These are phyloP conservation scores for Sebastes alutus DNA, from an alignment of 2,797 vertebrate species.

Conservation along the genomic window DNA sequence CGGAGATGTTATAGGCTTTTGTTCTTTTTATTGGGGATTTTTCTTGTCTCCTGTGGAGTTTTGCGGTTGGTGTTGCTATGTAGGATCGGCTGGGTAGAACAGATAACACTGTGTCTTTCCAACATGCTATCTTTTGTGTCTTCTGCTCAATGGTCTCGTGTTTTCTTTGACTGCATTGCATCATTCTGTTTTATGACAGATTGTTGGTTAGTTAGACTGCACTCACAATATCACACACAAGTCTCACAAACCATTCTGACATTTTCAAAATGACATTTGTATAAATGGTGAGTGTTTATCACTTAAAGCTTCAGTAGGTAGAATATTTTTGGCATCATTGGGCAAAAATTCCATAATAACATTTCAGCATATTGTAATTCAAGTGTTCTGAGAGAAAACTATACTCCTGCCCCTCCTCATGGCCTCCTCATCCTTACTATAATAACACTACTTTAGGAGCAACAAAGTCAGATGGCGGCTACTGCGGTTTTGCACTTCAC, in stretches of 20 bases:
- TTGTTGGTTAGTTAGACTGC: background rate
- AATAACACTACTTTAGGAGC: too few relatives aligned
- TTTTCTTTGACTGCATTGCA: background rate
- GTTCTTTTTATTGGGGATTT: background rate
- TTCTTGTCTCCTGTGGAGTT: background rate
- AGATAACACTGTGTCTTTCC: background rate
- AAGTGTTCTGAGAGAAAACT: too few relatives aligned
- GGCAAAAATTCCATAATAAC: too few relatives aligned
- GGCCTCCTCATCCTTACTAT: too few relatives aligned
- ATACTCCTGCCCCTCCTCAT: too few relatives aligned
- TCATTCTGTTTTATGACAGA: background rate
- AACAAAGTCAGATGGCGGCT: too few relatives aligned
- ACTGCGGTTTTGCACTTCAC: too few relatives aligned
- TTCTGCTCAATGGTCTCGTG: background rate
- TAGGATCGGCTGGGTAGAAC: background rate
- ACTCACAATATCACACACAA: background rate
- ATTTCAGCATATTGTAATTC: too few relatives aligned
- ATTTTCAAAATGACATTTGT: background rate
- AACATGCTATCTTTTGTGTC: background rate
- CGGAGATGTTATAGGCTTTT: background rate
- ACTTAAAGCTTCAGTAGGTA: too few relatives aligned
- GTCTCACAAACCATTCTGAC: background rate
- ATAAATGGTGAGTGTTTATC: background rate
- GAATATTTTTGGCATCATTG: too few relatives aligned
- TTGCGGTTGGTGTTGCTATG: conserved; percentile 1